These are phyloP conservation scores for Drosophila aff. DNA, from an alignment of 1,140 invertebrate species.

Conservation along the genomic window DNA sequence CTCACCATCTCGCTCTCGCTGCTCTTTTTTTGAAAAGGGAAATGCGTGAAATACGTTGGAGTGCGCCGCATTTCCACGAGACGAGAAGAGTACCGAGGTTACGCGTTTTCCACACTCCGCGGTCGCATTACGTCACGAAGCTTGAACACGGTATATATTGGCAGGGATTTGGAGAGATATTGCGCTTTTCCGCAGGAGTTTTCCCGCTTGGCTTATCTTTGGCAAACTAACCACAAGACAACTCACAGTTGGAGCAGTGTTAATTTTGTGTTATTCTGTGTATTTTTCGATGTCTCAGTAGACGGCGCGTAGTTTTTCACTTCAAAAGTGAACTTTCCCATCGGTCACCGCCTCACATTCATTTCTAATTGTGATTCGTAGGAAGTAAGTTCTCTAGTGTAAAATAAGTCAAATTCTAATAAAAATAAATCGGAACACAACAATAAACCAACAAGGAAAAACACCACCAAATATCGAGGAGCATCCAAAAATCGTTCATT, in stretches of 20 bases:
- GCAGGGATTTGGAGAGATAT: constrained; percentile 5
- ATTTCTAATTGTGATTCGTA: constrained; percentile 81
- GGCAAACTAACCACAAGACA: background rate
- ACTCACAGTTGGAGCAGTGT: background rate
- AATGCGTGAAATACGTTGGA: constrained; percentile 34
- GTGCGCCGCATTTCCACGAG: constrained; percentile 34
- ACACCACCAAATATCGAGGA: constrained; percentile 37
- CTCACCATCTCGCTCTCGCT: constrained; percentile 16
- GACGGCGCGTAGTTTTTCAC: constrained; percentile 44
- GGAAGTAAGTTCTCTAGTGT: constrained; percentile 80
- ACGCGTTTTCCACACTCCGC: constrained; percentile 33
- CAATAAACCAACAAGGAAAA: constrained; percentile 49
- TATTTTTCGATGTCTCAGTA: constrained; percentile 35
- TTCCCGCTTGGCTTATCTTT: constrained; percentile 3
- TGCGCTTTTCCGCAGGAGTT: constrained; percentile 21
- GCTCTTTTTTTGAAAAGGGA: constrained; percentile 34
- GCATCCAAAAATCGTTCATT: constrained; percentile 17
- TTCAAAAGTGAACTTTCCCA: constrained; percentile 39
- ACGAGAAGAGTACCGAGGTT: constrained; percentile 22
- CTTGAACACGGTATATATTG: constrained; percentile 3
- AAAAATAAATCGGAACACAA: constrained; percentile 72
- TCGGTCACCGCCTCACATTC: constrained; percentile 41
- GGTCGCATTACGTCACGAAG: constrained; percentile 41
- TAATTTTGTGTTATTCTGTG: constrained; percentile 7
- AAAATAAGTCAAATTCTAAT: constrained; percentile 61